Evolutionary conservation across 2,888 invertebrate species (phyloP).

Genomic region (Ferdinandea cuprea): DNA sequence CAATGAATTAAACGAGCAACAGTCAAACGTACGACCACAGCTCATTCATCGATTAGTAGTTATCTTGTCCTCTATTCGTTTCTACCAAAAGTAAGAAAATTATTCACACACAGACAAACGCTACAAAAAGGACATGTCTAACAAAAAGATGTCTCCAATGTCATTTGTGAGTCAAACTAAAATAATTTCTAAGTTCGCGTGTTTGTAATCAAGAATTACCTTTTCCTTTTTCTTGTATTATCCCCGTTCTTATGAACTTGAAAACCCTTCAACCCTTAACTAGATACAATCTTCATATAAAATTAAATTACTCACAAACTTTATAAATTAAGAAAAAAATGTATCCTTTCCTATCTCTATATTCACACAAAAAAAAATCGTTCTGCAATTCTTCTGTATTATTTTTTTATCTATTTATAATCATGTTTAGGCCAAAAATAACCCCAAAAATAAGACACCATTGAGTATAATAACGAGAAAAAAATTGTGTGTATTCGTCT

Average conservation of each 20-base stretch:
- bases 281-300: not conserved
- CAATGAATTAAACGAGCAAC: slow-evolving; percentile 16
- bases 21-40: slow-evolving; percentile 1
- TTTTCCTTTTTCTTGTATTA: not conserved
- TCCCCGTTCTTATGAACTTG: slow-evolving; percentile 2
- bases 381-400: slow-evolving; percentile 26
- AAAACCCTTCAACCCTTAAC: slow-evolving; percentile 11
- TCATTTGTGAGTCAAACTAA: slow-evolving; percentile 65
- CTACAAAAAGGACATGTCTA: slow-evolving; percentile 24
- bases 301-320: slow-evolving; percentile 13
- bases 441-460: slow-evolving; percentile 27
- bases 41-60: slow-evolving; percentile 9
- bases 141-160: slow-evolving; percentile 34
- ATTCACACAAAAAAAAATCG: slow-evolving; percentile 23
- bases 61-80: slow-evolving; percentile 3
- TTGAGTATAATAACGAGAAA: slow-evolving; percentile 32
- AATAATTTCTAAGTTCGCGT: slow-evolving; percentile 50
- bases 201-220: slow-evolving; percentile 18
- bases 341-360: not conserved
- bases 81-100: not conserved
- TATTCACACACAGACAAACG: not conserved
- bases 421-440: slow-evolving; percentile 50
- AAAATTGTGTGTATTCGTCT: slow-evolving; percentile 38
- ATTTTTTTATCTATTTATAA: slow-evolving; percentile 48
- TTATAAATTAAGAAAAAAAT: slow-evolving; percentile 19